These are phyloP conservation scores for Euplagia quadripunctaria DNA, from an alignment of 2,888 invertebrate species.

Conservation along the genomic window DNA sequence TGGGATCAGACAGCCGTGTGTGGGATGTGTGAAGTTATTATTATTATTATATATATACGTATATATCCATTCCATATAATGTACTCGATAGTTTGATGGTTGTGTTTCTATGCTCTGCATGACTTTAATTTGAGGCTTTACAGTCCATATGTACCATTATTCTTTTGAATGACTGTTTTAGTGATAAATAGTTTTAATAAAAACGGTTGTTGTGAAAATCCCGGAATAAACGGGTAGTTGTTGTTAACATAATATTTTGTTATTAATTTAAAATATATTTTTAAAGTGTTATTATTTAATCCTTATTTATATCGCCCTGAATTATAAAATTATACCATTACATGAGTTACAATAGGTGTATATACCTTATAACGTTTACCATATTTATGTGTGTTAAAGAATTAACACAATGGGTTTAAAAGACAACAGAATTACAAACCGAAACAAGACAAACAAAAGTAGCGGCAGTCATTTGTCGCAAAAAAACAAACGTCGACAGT, in stretches of 20 bases:
- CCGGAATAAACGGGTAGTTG: slow-evolving; percentile 56
- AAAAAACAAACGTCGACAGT: slow-evolving; percentile 40
- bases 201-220: slow-evolving; percentile 59
- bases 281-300: slow-evolving; percentile 25
- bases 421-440: slow-evolving; percentile 20
- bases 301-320: neutral
- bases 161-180: slow-evolving; percentile 33
- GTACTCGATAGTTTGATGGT: neutral
- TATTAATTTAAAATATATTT: slow-evolving; percentile 54
- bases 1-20: too few relatives aligned
- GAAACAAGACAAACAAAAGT: slow-evolving; percentile 32
- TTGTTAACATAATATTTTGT: slow-evolving; percentile 53
- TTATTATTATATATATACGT: too few relatives aligned
- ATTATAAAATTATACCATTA: neutral
- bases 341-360: neutral
- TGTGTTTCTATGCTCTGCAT: neutral
- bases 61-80: too few relatives aligned
- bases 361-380: neutral
- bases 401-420: slow-evolving; percentile 7
- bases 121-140: neutral
- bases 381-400: neutral
- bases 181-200: slow-evolving; percentile 50
- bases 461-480: slow-evolving; percentile 28
- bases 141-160: neutral
- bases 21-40: too few relatives aligned